Evolutionary conservation across 1,140 invertebrate species (phyloP).

Genomic region (Doryteuthis pealeii): DNA sequence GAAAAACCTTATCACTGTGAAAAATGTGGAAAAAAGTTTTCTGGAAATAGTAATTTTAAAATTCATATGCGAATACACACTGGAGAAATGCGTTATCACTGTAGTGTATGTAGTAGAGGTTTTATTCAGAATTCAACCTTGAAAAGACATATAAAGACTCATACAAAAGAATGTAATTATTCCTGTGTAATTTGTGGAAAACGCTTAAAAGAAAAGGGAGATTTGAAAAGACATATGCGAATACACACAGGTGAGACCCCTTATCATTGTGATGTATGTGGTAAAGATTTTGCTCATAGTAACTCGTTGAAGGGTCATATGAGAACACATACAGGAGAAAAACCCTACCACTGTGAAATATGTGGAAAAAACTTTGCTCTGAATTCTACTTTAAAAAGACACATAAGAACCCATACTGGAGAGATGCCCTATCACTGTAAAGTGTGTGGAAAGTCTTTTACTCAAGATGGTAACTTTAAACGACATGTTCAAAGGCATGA

Average conservation of each 20-base stretch:
- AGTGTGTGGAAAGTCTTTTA: conserved; percentile 10
- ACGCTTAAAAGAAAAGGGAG: conserved; percentile 71
- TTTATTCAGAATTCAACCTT: conserved; percentile 6
- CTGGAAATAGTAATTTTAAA: conserved; percentile 56
- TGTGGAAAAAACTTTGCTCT: conserved; percentile 67
- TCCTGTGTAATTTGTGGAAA: conserved; percentile 10
- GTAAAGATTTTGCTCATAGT: conserved; percentile 28
- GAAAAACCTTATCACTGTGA: conserved; percentile 43
- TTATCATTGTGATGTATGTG: conserved; percentile 62
- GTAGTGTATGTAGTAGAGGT: conserved; percentile 15
- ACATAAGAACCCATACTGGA: no score
- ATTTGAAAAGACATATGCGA: conserved; percentile 61
- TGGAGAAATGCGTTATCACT: conserved; percentile 28
- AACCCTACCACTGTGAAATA: no score
- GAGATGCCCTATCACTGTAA: no score
- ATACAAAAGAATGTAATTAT: conserved; percentile 5
- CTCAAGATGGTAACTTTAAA: background rate
- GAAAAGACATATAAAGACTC: conserved; percentile 5
- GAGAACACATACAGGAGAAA: conserved; percentile 73
- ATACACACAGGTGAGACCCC: conserved; percentile 65
- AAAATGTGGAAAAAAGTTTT: conserved; percentile 46
- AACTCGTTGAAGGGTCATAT: conserved; percentile 37
- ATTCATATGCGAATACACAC: conserved; percentile 23
- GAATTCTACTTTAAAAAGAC: conserved; percentile 9
- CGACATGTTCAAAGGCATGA: background rate